Conservation (phyloP, 2,797 vertebrate genomes). For the Chrosomus eos region DNA sequence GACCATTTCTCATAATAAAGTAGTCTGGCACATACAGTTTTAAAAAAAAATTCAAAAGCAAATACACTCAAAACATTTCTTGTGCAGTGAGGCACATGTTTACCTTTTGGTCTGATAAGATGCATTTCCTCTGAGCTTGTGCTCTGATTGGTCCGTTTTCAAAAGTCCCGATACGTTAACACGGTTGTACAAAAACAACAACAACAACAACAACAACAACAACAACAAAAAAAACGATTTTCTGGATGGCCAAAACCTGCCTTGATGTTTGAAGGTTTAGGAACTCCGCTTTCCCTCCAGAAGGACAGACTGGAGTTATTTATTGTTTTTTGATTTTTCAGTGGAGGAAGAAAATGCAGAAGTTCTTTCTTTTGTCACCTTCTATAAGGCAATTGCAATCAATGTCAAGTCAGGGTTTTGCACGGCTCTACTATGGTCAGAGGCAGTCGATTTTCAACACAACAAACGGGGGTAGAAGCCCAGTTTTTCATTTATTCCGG, state of each 20-base stretch:
- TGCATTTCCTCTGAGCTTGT: slow-evolving; percentile 64
- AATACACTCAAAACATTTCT: slow-evolving; percentile 51
- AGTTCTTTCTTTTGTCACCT: slow-evolving; percentile 63
- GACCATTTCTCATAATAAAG: slow-evolving; percentile 64
- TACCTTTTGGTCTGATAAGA: slow-evolving; percentile 55
- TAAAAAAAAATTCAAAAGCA: slow-evolving; percentile 23
- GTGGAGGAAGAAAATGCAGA: neutral
- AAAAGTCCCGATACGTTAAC: slow-evolving; percentile 34
- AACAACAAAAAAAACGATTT: neutral
- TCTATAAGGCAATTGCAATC: slow-evolving; percentile 68
- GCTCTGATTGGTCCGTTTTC: slow-evolving; percentile 62
- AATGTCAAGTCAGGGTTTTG: slow-evolving; percentile 43
- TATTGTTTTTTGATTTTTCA: neutral
- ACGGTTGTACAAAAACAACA: neutral
- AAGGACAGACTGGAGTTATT: slow-evolving; percentile 37
- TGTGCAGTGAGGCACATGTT: slow-evolving; percentile 69
- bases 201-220: neutral
- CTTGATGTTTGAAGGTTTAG: neutral
- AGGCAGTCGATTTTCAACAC: slow-evolving; percentile 11
- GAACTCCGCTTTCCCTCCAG: neutral
- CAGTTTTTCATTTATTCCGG: neutral
- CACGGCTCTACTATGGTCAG: slow-evolving; percentile 10
- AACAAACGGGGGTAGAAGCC: neutral
- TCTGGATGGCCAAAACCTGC: slow-evolving; percentile 6
- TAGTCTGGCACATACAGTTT: slow-evolving; percentile 73